Percentiles rank a stretch among this genome's conserved stretches.
Evolutionary conservation across 2,888 invertebrate genomes (phyloP).

Genomic region (Lithophane ornitopus): DNA sequence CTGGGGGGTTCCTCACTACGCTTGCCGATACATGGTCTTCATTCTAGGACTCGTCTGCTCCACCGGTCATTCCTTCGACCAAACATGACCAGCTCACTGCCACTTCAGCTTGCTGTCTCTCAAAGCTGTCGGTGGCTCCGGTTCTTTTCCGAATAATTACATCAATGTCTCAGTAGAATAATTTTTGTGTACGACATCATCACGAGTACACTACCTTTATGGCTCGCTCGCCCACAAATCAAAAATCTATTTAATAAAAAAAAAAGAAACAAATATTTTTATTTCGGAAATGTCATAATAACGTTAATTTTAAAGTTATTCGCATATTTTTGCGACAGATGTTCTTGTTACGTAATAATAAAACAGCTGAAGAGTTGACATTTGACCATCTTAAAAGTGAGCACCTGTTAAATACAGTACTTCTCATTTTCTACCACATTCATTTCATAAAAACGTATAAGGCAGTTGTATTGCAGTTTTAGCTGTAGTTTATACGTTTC

Average conservation of each 20-base stretch:
- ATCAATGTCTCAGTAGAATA: not conserved
- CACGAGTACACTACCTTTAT: not conserved
- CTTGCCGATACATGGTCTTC: not conserved
- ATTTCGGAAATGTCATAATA: not conserved
- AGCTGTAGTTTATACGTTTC: conserved; percentile 8
- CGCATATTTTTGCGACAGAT: conserved; percentile 28
- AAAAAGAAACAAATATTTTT: not conserved
- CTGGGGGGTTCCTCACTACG: too few relatives aligned
- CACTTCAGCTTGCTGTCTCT: not conserved
- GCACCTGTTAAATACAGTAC: conserved; percentile 2
- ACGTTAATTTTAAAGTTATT: conserved; percentile 1
- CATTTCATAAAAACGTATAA: conserved; percentile 23
- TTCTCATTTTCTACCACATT: conserved; percentile 9
- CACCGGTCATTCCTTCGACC: not conserved
- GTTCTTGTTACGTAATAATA: conserved; percentile 32
- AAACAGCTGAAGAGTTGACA: conserved; percentile 31
- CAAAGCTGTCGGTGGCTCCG: not conserved
- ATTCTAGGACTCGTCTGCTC: not conserved
- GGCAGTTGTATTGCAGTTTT: not conserved
- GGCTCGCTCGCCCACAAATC: not conserved
- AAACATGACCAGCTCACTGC: not conserved
- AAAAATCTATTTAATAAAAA: conserved; percentile 21
- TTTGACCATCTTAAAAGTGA: conserved; percentile 21
- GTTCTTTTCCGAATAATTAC: not conserved
- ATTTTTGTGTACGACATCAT: not conserved